Percentiles rank a stretch among this genome's conserved stretches.
These are phyloP conservation scores for Pseudorasbora parva DNA, from an alignment of 2,113 vertebrate genomes.

Conservation along the genomic window DNA sequence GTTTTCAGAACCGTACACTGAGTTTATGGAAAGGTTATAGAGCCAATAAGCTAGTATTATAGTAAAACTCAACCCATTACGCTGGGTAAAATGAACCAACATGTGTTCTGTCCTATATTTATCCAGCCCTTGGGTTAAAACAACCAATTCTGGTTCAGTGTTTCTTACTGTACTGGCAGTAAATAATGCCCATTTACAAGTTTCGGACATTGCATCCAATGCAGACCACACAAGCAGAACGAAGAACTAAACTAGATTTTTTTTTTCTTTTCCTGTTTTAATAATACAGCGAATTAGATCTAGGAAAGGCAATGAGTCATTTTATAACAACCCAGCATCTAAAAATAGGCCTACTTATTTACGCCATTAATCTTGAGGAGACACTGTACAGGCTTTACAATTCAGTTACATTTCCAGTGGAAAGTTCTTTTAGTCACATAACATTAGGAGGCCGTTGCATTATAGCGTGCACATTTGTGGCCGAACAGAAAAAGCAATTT, in stretches of 20 bases:
- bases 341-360: slow-evolving; percentile 79
- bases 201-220: not conserved
- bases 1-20: no score
- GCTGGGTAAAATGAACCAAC: no score
- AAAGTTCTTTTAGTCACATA: slow-evolving; percentile 75
- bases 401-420: slow-evolving; percentile 73
- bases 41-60: no score
- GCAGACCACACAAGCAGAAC: not conserved
- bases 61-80: no score
- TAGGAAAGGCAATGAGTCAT: slow-evolving; percentile 61
- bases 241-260: slow-evolving; percentile 22
- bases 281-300: slow-evolving; percentile 59
- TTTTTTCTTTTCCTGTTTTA: slow-evolving; percentile 50
- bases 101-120: no score
- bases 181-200: not conserved
- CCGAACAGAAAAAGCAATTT: slow-evolving; percentile 66
- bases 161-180: not conserved
- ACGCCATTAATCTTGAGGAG: slow-evolving; percentile 75
- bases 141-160: no score
- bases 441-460: slow-evolving; percentile 72
- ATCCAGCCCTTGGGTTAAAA: no score
- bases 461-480: slow-evolving; percentile 61
- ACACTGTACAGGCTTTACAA: slow-evolving; percentile 66
- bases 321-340: slow-evolving; percentile 66
- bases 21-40: no score